Conservation (phyloP, 2,797 vertebrate species). For the Cryptoblepharus egeriae region DNA sequence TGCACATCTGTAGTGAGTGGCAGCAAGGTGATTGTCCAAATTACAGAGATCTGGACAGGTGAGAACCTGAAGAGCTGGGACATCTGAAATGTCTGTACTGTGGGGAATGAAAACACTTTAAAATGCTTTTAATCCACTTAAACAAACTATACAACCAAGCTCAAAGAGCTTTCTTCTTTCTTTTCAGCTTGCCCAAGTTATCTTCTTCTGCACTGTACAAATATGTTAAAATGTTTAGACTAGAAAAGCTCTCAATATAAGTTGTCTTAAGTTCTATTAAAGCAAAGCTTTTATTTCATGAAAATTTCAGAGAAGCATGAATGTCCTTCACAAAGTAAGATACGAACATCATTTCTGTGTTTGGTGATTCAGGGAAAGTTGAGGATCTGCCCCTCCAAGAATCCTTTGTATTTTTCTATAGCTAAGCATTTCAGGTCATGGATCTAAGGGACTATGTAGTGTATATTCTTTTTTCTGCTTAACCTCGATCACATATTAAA, state of each 20-base stretch:
- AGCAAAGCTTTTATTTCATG: background rate
- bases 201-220: background rate
- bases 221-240: background rate
- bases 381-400: background rate
- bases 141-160: background rate
- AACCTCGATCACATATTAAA: background rate
- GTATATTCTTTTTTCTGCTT: background rate
- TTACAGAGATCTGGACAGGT: background rate
- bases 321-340: too few relatives aligned
- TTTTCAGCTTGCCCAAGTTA: background rate
- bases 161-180: background rate
- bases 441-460: background rate
- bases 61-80: background rate
- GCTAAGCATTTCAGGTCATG: too few relatives aligned
- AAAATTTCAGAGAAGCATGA: background rate
- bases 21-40: background rate
- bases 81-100: background rate
- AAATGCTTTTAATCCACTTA: background rate
- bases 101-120: background rate
- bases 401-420: too few relatives aligned
- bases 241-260: background rate
- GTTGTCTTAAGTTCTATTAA: background rate
- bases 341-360: too few relatives aligned
- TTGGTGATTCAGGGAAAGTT: background rate
- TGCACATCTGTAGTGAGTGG: background rate